Evolutionary conservation across 1,140 invertebrate genomes (phyloP).

Genomic region (Diachasmimorpha longicaudata): DNA sequence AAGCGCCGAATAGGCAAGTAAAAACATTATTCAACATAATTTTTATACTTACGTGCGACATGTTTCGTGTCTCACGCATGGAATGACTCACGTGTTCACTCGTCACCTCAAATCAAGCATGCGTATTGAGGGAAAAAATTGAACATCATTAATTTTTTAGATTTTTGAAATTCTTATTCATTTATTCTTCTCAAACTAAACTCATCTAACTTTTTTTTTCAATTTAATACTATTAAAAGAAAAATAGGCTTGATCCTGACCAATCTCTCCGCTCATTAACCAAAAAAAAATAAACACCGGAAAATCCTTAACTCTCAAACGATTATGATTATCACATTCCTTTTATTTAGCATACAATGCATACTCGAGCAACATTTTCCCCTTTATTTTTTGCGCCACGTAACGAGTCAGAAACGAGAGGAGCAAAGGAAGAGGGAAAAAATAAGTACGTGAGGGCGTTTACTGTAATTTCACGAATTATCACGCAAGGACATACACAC

Average conservation of each 20-base stretch:
- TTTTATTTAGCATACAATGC: not conserved
- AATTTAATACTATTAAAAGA: too few species aligned
- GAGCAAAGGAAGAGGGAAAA: constrained; percentile 16
- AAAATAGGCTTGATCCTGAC: too few species aligned
- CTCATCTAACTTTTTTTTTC: too few species aligned
- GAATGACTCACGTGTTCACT: not conserved
- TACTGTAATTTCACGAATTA: constrained; percentile 29
- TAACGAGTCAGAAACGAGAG: not conserved
- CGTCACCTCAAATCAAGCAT: not conserved
- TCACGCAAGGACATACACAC: constrained; percentile 28
- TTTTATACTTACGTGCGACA: not conserved
- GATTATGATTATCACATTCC: not conserved
- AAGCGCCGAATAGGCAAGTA: not conserved
- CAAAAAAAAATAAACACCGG: not conserved
- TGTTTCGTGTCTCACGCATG: not conserved
- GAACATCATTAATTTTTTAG: too few species aligned
- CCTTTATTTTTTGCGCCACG: not conserved
- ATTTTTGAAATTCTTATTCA: too few species aligned
- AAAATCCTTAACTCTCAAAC: not conserved
- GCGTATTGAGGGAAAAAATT: not conserved
- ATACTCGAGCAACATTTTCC: not conserved
- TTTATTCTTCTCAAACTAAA: too few species aligned
- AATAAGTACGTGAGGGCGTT: constrained; percentile 25
- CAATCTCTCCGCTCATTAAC: too few species aligned
- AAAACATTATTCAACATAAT: not conserved